phyloP scores from a whole-genome alignment of 2,888 invertebrate species.

The Eristalis pertinax region DNA sequence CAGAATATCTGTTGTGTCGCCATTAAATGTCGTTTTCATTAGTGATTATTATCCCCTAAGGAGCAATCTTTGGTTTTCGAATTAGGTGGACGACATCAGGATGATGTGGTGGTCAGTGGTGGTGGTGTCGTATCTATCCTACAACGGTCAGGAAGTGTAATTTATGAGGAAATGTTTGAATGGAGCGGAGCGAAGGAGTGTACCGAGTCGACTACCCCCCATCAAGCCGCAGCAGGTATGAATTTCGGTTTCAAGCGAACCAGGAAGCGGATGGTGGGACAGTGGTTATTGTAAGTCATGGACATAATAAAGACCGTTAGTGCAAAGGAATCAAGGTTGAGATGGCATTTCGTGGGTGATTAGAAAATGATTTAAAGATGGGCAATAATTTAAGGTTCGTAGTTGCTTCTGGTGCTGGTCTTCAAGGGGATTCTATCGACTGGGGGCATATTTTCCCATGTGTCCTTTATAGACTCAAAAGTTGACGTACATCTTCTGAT shows the following conservation, averaged over 20 bases:
- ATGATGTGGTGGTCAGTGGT: constrained; percentile 25
- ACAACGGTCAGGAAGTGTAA: constrained; percentile 58
- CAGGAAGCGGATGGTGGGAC: constrained; percentile 53
- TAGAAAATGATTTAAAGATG: neutral
- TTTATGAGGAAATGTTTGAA: constrained; percentile 67
- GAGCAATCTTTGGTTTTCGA: constrained; percentile 72
- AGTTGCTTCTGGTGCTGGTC: no score
- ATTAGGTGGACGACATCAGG: constrained; percentile 67
- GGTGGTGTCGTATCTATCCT: constrained; percentile 35
- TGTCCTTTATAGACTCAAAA: no score
- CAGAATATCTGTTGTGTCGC: constrained; percentile 55
- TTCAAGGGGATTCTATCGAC: no score
- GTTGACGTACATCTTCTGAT: no score
- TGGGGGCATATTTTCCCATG: no score
- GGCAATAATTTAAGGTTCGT: neutral
- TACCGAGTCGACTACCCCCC: neutral
- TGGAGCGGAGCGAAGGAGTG: constrained; percentile 21
- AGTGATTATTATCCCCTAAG: constrained; percentile 71
- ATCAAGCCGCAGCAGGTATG: neutral
- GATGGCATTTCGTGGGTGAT: neutral
- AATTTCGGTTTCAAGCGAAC: neutral
- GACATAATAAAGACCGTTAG: constrained; percentile 16
- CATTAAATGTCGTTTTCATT: constrained; percentile 73
- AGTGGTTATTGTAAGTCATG: constrained; percentile 46
- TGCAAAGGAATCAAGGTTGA: neutral